Percentiles rank a stretch among this genome's conserved stretches.
Conservation (phyloP, 1,140 invertebrate species). For the Leptinotarsa undecemlineata region DNA sequence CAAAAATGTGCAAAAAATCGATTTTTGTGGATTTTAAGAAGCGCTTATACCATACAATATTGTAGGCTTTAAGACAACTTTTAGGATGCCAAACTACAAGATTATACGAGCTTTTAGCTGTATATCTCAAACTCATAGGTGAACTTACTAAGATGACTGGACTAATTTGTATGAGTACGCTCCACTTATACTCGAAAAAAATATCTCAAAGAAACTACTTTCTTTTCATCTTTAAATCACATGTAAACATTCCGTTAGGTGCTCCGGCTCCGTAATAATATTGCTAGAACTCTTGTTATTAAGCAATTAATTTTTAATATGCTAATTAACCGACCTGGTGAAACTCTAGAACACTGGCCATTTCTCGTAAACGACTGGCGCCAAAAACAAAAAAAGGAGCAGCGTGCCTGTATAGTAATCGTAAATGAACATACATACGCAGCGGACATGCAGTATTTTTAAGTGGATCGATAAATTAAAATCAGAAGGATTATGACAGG, state of each 20-base stretch:
- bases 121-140: no score
- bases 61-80: no score
- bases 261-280: constrained; percentile 8
- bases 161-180: neutral
- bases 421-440: constrained; percentile 6
- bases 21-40: no score
- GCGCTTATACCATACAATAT: no score
- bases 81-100: no score
- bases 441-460: neutral
- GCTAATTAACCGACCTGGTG: constrained; percentile 14
- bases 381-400: constrained; percentile 15
- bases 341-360: constrained; percentile 8
- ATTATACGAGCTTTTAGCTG: no score
- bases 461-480: constrained; percentile 3
- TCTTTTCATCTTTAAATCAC: constrained; percentile 11
- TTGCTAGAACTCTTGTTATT: constrained; percentile 11
- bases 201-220: constrained; percentile 17
- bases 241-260: constrained; percentile 4
- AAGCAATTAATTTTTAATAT: constrained; percentile 20
- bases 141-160: no score
- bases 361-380: constrained; percentile 15
- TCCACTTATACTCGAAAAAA: neutral
- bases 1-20: no score
- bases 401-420: neutral
- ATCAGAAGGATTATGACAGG: neutral